A percentile compares a stretch with the other conserved stretches of the same genome.
Conservation (phyloP, 2,888 invertebrate genomes). For the Hyposoter didymator region DNA sequence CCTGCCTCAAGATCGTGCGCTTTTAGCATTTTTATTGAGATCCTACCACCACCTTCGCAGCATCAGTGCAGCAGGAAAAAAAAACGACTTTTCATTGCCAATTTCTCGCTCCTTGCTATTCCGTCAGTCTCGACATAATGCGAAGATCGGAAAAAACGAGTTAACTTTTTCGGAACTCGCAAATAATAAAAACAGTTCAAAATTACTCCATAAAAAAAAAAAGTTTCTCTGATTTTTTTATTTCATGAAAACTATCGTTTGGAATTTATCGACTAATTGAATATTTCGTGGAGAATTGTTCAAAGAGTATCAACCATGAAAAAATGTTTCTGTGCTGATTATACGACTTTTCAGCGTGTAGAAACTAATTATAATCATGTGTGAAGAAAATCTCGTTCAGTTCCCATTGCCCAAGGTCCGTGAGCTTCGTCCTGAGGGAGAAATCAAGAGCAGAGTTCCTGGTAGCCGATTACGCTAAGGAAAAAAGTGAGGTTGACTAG, state of each 20-base stretch:
- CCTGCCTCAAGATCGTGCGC: slow-evolving; percentile 53
- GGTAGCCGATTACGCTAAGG: slow-evolving; percentile 74
- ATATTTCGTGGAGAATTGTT: too few species aligned
- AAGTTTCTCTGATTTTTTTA: too few species aligned
- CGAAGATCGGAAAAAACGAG: slow-evolving; percentile 54
- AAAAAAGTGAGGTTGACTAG: slow-evolving; percentile 75
- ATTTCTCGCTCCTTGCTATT: slow-evolving; percentile 55
- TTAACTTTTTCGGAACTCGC: not conserved
- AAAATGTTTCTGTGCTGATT: too few species aligned
- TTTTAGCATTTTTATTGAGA: slow-evolving; percentile 70
- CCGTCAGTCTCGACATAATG: slow-evolving; percentile 48
- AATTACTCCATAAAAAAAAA: not conserved
- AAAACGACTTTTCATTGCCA: slow-evolving; percentile 33
- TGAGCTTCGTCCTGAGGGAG: slow-evolving; percentile 73
- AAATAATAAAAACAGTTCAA: not conserved
- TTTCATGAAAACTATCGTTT: too few species aligned
- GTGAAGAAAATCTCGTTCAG: slow-evolving; percentile 24
- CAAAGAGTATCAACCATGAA: too few species aligned
- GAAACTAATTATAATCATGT: not conserved
- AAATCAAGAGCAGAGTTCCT: slow-evolving; percentile 75
- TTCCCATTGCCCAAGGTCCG: slow-evolving; percentile 46
- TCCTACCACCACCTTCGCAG: slow-evolving; percentile 33
- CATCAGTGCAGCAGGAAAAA: slow-evolving; percentile 26
- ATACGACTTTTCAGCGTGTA: too few species aligned
- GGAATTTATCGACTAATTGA: too few species aligned